Conservation (phyloP, 2,888 invertebrate genomes). For the Ethmia dodecea region DNA sequence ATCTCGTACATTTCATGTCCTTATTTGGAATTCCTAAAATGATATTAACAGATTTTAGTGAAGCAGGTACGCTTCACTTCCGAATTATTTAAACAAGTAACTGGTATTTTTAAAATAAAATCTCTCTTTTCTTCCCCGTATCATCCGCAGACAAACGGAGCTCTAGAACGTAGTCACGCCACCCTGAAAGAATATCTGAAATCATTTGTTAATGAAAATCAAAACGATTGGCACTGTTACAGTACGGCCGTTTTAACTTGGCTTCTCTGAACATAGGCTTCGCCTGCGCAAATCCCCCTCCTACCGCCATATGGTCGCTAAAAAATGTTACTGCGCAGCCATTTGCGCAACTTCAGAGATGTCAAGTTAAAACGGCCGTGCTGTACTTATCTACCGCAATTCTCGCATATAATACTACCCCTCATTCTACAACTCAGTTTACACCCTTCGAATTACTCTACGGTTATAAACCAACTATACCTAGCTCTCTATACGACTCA, state of each 20-base stretch:
- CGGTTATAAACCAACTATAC: conserved; percentile 26
- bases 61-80: conserved; percentile 42
- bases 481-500: conserved; percentile 27
- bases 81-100: conserved; percentile 27
- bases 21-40: conserved; percentile 33
- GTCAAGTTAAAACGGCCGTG: too few species aligned
- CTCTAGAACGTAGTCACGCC: conserved; percentile 29
- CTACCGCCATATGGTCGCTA: too few species aligned
- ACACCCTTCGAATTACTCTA: conserved; percentile 33
- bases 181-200: conserved; percentile 36
- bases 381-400: conserved; percentile 27
- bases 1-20: conserved; percentile 14
- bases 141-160: conserved; percentile 34
- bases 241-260: too few species aligned
- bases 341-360: too few species aligned
- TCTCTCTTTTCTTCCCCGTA: conserved; percentile 16
- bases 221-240: conserved; percentile 29
- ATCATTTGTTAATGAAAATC: conserved; percentile 31
- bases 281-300: too few species aligned
- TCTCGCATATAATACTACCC: conserved; percentile 31
- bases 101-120: not conserved
- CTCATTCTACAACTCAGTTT: conserved; percentile 32
- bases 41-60: conserved; percentile 40
- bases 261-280: too few species aligned
- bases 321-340: too few species aligned